phyloP scores from a whole-genome alignment of 2,797 vertebrate species.

The Anguilla obscura region DNA sequence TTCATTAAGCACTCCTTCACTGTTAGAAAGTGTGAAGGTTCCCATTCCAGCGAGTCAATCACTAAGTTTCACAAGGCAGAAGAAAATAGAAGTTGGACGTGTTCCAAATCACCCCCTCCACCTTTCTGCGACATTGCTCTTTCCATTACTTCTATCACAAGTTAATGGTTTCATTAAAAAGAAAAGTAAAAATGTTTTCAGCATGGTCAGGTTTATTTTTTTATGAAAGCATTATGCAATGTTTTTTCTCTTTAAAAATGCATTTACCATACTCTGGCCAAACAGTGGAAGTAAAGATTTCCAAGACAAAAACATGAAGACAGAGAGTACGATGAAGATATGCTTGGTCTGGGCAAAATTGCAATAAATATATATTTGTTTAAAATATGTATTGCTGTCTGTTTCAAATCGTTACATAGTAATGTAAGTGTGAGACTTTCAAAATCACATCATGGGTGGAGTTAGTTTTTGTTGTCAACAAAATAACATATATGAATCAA shows the following conservation, averaged over 20 bases:
- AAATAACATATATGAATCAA: no score
- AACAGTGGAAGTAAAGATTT: not conserved
- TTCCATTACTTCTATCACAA: constrained; percentile 5
- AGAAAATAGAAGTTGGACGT: not conserved
- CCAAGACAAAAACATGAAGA: not conserved
- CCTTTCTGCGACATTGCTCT: not conserved
- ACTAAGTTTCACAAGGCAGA: not conserved
- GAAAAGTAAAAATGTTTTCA: constrained; percentile 3
- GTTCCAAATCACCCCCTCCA: not conserved
- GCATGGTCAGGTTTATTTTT: not conserved
- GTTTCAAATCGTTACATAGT: no score
- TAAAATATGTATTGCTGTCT: no score
- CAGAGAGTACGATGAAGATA: no score
- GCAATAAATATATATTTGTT: no score
- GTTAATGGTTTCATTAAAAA: not conserved
- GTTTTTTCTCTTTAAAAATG: not conserved
- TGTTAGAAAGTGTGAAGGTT: not conserved
- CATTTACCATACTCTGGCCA: not conserved
- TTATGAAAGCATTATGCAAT: not conserved
- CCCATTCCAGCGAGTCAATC: constrained; percentile 15
- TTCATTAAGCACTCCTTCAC: not conserved
- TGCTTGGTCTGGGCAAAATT: no score
- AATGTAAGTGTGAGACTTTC: no score
- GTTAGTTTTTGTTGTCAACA: no score
- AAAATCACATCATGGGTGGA: no score